These are phyloP conservation scores for Siniperca obscura DNA, from an alignment of 2,797 vertebrate genomes.

Conservation along the genomic window DNA sequence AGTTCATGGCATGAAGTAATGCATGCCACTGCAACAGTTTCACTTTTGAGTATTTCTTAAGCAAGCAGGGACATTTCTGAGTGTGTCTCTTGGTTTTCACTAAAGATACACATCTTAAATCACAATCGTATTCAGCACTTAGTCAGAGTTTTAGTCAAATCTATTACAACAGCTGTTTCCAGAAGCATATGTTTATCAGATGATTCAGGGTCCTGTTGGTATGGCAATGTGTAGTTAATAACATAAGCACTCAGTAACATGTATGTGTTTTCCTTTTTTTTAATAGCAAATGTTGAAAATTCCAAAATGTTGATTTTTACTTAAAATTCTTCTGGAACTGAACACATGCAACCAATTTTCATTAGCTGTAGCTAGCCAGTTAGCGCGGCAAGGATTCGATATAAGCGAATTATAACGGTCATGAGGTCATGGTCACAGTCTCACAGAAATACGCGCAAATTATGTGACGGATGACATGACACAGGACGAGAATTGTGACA, in stretches of 20 bases:
- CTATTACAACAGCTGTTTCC: neutral
- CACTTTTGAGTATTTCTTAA: slow-evolving; percentile 18
- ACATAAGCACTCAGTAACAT: neutral
- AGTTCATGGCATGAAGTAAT: slow-evolving; percentile 3
- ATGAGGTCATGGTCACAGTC: slow-evolving; percentile 3
- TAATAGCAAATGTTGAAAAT: neutral
- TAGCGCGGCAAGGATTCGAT: neutral
- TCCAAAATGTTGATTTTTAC: neutral
- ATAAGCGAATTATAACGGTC: slow-evolving; percentile 29
- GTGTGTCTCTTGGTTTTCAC: slow-evolving; percentile 45
- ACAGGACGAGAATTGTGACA: neutral
- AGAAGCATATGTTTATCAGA: neutral
- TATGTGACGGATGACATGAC: slow-evolving; percentile 18
- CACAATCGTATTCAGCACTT: slow-evolving; percentile 20
- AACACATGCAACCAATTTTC: slow-evolving; percentile 7
- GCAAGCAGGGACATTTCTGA: neutral
- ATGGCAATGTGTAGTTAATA: neutral
- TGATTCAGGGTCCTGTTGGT: neutral
- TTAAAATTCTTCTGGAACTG: neutral
- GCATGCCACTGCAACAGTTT: slow-evolving; percentile 31
- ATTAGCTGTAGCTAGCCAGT: neutral
- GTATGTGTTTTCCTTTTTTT: neutral
- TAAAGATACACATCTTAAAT: neutral
- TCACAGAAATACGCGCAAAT: slow-evolving; percentile 6
- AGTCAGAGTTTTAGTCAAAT: slow-evolving; percentile 22